These are phyloP conservation scores for Trissolcus basalis DNA, from an alignment of 1,140 invertebrate genomes.

Conservation along the genomic window DNA sequence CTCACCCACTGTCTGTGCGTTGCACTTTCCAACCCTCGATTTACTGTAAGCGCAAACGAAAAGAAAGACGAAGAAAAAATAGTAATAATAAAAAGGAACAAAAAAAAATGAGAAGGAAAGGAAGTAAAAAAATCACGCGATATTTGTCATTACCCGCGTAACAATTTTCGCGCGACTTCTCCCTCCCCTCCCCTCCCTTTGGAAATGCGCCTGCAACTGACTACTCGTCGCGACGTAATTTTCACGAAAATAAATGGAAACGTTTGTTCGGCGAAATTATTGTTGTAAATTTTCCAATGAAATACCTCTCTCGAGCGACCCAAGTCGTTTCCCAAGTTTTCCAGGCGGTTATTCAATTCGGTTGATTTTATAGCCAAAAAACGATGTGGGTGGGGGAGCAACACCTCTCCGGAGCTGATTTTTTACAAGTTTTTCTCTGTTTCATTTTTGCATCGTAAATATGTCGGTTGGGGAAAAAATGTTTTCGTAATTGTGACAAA, in stretches of 20 bases:
- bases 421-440: slow-evolving; percentile 5
- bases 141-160: slow-evolving; percentile 38
- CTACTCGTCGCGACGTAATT: slow-evolving; percentile 31
- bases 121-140: slow-evolving; percentile 16
- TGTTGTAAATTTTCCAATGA: slow-evolving; percentile 52
- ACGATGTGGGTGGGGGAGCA: no score
- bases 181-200: slow-evolving; percentile 28
- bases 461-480: slow-evolving; percentile 10
- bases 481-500: no score
- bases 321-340: slow-evolving; percentile 34
- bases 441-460: slow-evolving; percentile 10
- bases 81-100: background rate
- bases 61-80: slow-evolving; percentile 11
- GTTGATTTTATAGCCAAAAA: slow-evolving; percentile 27
- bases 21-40: slow-evolving; percentile 38
- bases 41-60: slow-evolving; percentile 6
- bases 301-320: slow-evolving; percentile 21
- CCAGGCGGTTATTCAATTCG: slow-evolving; percentile 17
- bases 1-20: slow-evolving; percentile 38
- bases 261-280: slow-evolving; percentile 45
- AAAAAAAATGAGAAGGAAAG: background rate
- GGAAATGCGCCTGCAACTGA: slow-evolving; percentile 46
- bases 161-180: slow-evolving; percentile 23
- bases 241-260: slow-evolving; percentile 46
- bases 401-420: no score